phyloP scores from a whole-genome alignment of 2,797 vertebrate species.

The Scyliorhinus canicula region DNA sequence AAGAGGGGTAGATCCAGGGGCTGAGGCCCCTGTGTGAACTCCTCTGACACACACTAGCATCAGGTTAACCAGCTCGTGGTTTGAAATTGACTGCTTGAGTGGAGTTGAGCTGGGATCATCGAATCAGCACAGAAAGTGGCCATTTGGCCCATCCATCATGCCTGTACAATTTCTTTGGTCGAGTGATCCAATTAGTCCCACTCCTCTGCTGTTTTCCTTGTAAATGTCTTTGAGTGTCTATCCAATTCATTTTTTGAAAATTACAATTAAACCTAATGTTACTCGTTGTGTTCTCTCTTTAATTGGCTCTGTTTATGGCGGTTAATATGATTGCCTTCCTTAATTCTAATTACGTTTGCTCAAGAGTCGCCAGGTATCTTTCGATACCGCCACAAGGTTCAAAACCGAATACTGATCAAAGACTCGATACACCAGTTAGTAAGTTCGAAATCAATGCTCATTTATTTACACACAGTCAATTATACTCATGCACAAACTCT shows the following conservation, averaged over 20 bases:
- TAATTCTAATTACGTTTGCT: no score
- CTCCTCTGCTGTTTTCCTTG: not conserved
- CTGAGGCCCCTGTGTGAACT: not conserved
- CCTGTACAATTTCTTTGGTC: not conserved
- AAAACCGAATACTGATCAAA: no score
- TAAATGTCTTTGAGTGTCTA: not conserved
- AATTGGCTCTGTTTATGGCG: no score
- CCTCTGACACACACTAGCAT: not conserved
- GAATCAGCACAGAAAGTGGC: not conserved
- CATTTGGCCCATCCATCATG: not conserved
- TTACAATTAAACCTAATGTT: not conserved
- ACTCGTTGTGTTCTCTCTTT: no score
- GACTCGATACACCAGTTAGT: no score
- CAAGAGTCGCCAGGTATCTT: no score
- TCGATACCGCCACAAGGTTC: no score
- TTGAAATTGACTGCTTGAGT: not conserved
- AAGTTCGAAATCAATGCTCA: no score
- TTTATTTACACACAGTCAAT: no score
- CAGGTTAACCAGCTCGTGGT: not conserved
- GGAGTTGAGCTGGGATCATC: not conserved
- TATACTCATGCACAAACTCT: no score
- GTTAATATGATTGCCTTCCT: no score
- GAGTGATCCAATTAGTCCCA: not conserved
- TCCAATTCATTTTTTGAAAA: not conserved
- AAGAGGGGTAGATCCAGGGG: not conserved